Evolutionary conservation across 1,140 invertebrate genomes (phyloP).

Genomic region (Idris sp.): DNA sequence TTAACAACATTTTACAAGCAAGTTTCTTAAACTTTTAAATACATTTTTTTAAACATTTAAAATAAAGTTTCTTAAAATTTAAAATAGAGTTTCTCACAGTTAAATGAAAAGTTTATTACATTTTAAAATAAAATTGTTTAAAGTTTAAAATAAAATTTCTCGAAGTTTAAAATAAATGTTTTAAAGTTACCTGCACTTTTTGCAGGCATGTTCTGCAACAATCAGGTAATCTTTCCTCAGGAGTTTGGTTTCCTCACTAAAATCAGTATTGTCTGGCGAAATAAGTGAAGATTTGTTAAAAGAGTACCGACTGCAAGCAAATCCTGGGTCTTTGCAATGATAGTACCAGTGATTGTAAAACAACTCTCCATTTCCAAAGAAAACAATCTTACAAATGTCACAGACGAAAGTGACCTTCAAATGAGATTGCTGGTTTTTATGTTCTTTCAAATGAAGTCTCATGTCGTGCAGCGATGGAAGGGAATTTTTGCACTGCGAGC

Average conservation of each 20-base stretch:
- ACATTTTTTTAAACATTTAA: too few relatives aligned
- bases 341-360: slow-evolving; percentile 72
- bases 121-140: too few relatives aligned
- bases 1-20: too few relatives aligned
- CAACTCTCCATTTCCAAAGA: slow-evolving; percentile 66
- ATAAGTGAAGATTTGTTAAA: slow-evolving; percentile 68
- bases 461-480: too few relatives aligned
- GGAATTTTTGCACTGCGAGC: too few relatives aligned
- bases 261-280: slow-evolving; percentile 19
- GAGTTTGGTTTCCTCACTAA: slow-evolving; percentile 6
- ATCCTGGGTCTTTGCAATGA: slow-evolving; percentile 67
- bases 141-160: slow-evolving; percentile 1
- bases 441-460: too few relatives aligned
- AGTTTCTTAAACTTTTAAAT: too few relatives aligned
- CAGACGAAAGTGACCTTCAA: slow-evolving; percentile 65
- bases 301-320: slow-evolving; percentile 64
- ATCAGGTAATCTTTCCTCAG: slow-evolving; percentile 63
- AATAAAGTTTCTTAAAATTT: too few relatives aligned
- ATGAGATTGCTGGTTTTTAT: too few relatives aligned
- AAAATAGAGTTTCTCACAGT: too few relatives aligned
- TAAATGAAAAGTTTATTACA: neutral
- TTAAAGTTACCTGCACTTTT: slow-evolving; percentile 63
- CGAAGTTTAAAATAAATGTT: too few relatives aligned
- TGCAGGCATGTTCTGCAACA: slow-evolving; percentile 71
- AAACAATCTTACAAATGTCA: slow-evolving; percentile 73